phyloP scores from a whole-genome alignment of 2,113 vertebrate species.

The Chionis minor region DNA sequence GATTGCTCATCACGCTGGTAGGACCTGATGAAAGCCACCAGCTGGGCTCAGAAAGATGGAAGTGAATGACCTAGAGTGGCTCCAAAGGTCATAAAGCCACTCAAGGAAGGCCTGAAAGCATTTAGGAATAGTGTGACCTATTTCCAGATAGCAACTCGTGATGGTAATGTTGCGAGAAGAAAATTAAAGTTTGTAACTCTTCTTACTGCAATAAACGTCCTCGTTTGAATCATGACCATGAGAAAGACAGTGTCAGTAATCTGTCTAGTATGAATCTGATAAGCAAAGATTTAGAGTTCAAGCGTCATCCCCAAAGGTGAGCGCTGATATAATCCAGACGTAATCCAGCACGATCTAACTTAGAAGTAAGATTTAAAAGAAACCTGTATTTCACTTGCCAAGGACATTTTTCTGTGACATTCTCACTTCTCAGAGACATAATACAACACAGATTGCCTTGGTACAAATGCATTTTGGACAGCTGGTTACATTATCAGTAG shows the following conservation, averaged over 20 bases:
- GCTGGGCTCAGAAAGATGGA: background rate
- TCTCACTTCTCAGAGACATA: background rate
- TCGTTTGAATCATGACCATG: rapidly evolving
- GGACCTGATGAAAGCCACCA: background rate
- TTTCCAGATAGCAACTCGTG: background rate
- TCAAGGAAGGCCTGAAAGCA: background rate
- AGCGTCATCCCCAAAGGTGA: background rate
- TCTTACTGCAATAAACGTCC: background rate
- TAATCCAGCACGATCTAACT: background rate
- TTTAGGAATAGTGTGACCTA: background rate
- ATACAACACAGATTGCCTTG: background rate
- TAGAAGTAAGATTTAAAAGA: background rate
- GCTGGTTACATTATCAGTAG: background rate
- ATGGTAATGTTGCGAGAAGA: background rate
- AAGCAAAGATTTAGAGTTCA: background rate
- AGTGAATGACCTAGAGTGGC: background rate
- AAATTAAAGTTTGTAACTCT: background rate
- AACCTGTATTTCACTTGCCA: background rate
- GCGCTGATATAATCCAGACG: background rate
- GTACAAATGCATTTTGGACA: background rate
- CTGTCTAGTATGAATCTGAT: background rate
- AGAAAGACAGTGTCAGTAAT: background rate
- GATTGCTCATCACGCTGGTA: too few relatives aligned
- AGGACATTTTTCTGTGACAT: background rate
- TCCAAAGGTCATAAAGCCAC: background rate